A percentile compares a stretch with the other conserved stretches of the same genome.
These are phyloP conservation scores for Ranitomeya variabilis DNA, from an alignment of 2,113 vertebrate species.

Conservation along the genomic window DNA sequence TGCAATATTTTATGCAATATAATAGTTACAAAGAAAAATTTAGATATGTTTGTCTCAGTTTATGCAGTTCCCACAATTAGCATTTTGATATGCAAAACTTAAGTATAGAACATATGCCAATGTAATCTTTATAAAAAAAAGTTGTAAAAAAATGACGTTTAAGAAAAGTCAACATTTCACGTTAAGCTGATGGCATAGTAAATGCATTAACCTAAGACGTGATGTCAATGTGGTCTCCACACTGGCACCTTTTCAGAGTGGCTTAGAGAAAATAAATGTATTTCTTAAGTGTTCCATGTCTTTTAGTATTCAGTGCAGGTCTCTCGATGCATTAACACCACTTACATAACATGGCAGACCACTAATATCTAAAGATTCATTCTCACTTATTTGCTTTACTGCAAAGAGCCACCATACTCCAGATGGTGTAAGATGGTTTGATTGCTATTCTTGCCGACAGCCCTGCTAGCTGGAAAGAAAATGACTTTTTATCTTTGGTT, in stretches of 20 bases:
- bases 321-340: conserved; percentile 48
- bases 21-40: too few species aligned
- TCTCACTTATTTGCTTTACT: conserved; percentile 48
- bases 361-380: conserved; percentile 48
- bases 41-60: neutral
- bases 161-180: neutral
- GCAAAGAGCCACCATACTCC: conserved; percentile 27
- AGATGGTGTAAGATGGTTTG: conserved; percentile 44
- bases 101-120: neutral
- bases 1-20: too few species aligned
- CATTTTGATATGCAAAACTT: neutral
- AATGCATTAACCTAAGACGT: neutral
- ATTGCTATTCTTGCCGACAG: conserved; percentile 48
- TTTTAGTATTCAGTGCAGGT: conserved; percentile 35
- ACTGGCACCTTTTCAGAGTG: neutral
- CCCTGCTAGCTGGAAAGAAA: conserved; percentile 41
- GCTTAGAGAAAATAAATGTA: neutral
- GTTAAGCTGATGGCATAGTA: neutral
- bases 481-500: conserved; percentile 53
- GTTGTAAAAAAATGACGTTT: neutral
- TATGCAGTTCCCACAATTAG: neutral
- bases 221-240: conserved; percentile 14
- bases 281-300: neutral
- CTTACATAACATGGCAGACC: conserved; percentile 44
- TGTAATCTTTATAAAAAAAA: neutral